Percentiles rank a stretch among this genome's conserved stretches.
phyloP scores from a whole-genome alignment of 1,140 invertebrate genomes.

The Zaprionus lachaisei region DNA sequence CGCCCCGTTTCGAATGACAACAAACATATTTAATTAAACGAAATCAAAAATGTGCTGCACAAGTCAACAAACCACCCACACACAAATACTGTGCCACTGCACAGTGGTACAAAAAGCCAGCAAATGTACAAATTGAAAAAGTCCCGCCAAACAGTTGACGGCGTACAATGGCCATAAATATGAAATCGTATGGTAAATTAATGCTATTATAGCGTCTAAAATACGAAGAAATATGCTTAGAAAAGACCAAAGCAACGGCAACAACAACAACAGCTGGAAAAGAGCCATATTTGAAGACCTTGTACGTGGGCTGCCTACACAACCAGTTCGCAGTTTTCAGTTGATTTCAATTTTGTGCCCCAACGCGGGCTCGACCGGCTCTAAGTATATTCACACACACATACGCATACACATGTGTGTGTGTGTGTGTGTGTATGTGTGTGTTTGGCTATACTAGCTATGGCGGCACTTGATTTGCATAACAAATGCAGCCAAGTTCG shows the following conservation, averaged over 20 bases:
- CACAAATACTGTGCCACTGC: conserved; percentile 18
- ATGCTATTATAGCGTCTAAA: conserved; percentile 79
- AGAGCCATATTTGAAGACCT: conserved; percentile 81
- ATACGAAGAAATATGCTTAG: conserved; percentile 79
- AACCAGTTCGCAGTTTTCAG: conserved; percentile 75
- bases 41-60: conserved; percentile 58
- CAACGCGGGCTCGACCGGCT: conserved; percentile 45
- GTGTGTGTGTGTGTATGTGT: conserved; percentile 26
- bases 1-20: conserved; percentile 18
- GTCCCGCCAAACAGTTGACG: conserved; percentile 54
- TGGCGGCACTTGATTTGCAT: conserved; percentile 81
- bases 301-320: conserved; percentile 81
- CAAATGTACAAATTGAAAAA: conserved; percentile 70
- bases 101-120: conserved; percentile 11
- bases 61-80: conserved; percentile 74
- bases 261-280: conserved; percentile 41
- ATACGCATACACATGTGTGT: conserved; percentile 10
- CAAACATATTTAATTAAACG: conserved; percentile 62
- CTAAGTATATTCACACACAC: background rate
- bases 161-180: conserved; percentile 79
- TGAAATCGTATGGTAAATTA: conserved; percentile 81
- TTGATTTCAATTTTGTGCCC: conserved; percentile 71
- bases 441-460: conserved; percentile 30
- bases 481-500: conserved; percentile 72
- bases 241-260: conserved; percentile 53